Percentiles rank a stretch among this genome's conserved stretches.
phyloP scores from a whole-genome alignment of 2,888 invertebrate species.

The Euphydryas editha region DNA sequence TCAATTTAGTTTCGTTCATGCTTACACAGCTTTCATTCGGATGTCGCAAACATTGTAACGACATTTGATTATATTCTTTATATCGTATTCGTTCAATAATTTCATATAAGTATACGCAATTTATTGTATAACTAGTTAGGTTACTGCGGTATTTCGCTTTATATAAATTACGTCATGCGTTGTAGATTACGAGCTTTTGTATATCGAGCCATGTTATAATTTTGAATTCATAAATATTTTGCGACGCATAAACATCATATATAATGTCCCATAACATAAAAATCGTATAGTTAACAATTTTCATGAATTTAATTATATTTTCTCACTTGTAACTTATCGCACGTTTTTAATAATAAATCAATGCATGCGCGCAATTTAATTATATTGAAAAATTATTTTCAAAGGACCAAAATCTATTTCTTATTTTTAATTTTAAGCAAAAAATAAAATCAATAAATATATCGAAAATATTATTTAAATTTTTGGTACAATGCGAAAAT shows the following conservation, averaged over 20 bases:
- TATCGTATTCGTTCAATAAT: conserved; percentile 11
- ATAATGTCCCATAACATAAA: conserved; percentile 21
- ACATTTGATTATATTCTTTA: conserved; percentile 26
- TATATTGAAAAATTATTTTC: no score
- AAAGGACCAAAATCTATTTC: no score
- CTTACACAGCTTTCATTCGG: conserved; percentile 69
- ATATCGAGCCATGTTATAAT: conserved; percentile 30
- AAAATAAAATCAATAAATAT: neutral
- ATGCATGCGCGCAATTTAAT: conserved; percentile 29
- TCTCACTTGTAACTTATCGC: conserved; percentile 27
- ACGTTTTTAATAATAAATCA: conserved; percentile 17
- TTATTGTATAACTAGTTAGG: conserved; percentile 10
- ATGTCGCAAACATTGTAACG: conserved; percentile 26
- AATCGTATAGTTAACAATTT: conserved; percentile 1
- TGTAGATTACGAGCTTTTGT: conserved; percentile 48
- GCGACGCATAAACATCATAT: conserved; percentile 44
- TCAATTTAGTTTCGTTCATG: conserved; percentile 47
- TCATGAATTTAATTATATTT: conserved; percentile 16
- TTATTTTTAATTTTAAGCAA: no score
- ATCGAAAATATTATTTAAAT: neutral
- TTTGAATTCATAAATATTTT: conserved; percentile 47
- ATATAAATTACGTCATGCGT: conserved; percentile 25
- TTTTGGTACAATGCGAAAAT: neutral
- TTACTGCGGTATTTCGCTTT: conserved; percentile 29
- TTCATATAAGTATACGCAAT: neutral